phyloP scores from a whole-genome alignment of 2,797 vertebrate genomes.

The Syngnathus acus region DNA sequence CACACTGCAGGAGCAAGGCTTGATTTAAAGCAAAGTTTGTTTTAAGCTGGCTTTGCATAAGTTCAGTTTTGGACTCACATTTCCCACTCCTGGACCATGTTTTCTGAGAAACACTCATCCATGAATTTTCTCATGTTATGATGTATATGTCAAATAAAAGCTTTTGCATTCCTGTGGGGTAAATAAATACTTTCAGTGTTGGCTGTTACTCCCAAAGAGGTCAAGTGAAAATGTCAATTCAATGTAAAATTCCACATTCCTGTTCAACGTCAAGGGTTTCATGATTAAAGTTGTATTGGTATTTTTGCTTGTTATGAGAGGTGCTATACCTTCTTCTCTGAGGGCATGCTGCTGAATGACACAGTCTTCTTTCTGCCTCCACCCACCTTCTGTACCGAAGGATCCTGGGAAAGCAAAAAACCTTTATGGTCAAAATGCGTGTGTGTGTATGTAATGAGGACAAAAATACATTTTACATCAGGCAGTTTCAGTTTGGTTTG shows the following conservation, averaged over 20 bases:
- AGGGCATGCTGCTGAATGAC: conserved; percentile 98
- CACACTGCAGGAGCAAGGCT: no score
- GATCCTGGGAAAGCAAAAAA: conserved; percentile 72
- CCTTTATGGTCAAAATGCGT: background rate
- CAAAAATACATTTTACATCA: no score
- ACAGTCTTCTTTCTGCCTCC: conserved; percentile 93
- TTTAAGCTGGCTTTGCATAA: no score
- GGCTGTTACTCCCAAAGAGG: background rate
- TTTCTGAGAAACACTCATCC: no score
- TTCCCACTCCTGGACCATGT: no score
- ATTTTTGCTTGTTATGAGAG: background rate
- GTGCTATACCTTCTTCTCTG: conserved; percentile 81
- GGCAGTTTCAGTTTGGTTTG: no score
- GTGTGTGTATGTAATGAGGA: no score
- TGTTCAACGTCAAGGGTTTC: background rate
- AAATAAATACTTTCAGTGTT: background rate
- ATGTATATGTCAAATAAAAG: background rate
- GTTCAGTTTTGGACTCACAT: no score
- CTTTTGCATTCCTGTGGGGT: background rate
- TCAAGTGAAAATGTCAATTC: background rate
- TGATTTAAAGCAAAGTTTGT: no score
- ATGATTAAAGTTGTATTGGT: background rate
- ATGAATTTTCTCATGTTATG: background rate
- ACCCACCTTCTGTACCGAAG: conserved; percentile 83
- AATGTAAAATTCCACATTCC: background rate